phyloP scores from a whole-genome alignment of 1,140 invertebrate species.

The Cardiocondyla obscurior region DNA sequence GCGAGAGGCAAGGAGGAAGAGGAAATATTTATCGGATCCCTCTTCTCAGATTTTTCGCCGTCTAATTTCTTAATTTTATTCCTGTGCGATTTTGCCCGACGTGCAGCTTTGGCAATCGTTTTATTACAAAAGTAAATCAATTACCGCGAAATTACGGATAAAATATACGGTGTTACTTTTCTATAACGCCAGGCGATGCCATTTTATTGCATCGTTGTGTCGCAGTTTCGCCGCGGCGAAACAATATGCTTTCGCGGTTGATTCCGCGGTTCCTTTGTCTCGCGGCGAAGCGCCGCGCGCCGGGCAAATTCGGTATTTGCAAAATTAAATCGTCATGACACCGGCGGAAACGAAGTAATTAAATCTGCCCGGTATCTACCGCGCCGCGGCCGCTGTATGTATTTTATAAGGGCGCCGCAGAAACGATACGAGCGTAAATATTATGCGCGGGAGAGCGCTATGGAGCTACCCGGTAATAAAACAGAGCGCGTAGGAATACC shows the following conservation, averaged over 20 bases:
- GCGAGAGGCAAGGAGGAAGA: background rate
- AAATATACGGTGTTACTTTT: background rate
- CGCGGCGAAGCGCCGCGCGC: background rate
- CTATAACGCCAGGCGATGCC: too few species aligned
- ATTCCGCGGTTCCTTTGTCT: background rate
- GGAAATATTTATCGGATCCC: too few species aligned
- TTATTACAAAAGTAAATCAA: too few species aligned
- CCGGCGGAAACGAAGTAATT: constrained; percentile 31
- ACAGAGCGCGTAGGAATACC: constrained; percentile 44
- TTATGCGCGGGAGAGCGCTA: constrained; percentile 26
- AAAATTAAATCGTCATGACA: constrained; percentile 45
- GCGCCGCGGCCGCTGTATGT: background rate
- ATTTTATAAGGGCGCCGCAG: constrained; percentile 43
- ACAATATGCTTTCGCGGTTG: background rate
- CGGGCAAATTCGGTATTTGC: constrained; percentile 24
- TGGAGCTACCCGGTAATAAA: constrained; percentile 47
- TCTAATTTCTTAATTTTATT: too few species aligned
- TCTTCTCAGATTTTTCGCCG: too few species aligned
- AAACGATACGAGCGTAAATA: constrained; percentile 48
- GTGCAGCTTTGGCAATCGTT: too few species aligned
- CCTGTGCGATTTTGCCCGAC: too few species aligned
- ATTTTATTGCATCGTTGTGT: background rate
- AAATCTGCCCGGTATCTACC: constrained; percentile 10
- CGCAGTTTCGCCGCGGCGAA: background rate
- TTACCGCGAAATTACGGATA: background rate